phyloP scores from a whole-genome alignment of 23 tunicate genomes.

The Trididemnum nubilum region DNA sequence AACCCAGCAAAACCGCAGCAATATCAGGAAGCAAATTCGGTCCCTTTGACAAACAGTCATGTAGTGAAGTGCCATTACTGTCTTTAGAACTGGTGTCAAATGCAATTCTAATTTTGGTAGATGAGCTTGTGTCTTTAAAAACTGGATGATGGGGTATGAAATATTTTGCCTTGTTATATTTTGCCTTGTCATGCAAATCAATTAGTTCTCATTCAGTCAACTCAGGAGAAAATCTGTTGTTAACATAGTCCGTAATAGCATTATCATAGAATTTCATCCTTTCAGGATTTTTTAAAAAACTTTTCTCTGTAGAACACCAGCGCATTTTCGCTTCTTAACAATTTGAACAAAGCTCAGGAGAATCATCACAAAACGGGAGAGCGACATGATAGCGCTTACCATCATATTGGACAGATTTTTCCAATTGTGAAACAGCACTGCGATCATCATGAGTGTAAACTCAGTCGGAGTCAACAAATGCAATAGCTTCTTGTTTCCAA shows the following conservation, averaged over 20 bases:
- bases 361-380: not conserved
- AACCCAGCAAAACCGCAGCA: too few relatives aligned
- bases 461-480: not conserved
- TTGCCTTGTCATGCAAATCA: not conserved
- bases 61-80: too few relatives aligned
- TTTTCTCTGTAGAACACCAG: not conserved
- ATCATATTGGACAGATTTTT: not conserved
- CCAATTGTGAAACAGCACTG: not conserved
- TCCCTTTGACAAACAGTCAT: too few relatives aligned
- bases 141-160: not conserved
- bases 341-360: not conserved
- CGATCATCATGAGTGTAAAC: slow-evolving; percentile 5
- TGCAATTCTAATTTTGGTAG: too few relatives aligned
- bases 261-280: not conserved
- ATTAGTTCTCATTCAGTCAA: not conserved
- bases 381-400: not conserved
- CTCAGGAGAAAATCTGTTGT: not conserved
- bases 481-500: slow-evolving; percentile 13
- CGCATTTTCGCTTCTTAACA: not conserved
- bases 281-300: not conserved
- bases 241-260: not conserved
- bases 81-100: too few relatives aligned
- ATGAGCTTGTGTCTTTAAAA: not conserved
- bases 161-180: not conserved
- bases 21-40: too few relatives aligned